These are phyloP conservation scores for Pectinophora gossypiella DNA, from an alignment of 1,140 invertebrate genomes.

Conservation along the genomic window DNA sequence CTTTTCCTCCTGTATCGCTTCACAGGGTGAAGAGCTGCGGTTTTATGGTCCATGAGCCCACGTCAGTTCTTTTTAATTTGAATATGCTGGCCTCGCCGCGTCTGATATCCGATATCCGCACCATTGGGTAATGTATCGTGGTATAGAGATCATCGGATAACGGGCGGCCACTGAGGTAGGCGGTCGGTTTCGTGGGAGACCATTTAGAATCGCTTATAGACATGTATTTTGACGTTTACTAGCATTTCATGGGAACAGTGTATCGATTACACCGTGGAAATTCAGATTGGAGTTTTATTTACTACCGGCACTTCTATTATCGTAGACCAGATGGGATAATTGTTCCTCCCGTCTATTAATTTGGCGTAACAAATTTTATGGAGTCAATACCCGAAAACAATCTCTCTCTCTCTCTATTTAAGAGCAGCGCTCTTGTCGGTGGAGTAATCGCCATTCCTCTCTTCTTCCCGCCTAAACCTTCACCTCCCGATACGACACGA, in stretches of 20 bases:
- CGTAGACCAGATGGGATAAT: not conserved
- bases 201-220: conserved; percentile 36
- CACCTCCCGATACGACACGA: too few species aligned
- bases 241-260: conserved; percentile 41
- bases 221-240: conserved; percentile 45
- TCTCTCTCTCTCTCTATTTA: too few species aligned
- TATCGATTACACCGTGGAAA: conserved; percentile 31
- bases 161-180: conserved; percentile 55
- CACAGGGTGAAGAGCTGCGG: conserved; percentile 28
- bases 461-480: too few species aligned
- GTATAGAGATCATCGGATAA: conserved; percentile 47
- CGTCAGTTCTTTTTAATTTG: conserved; percentile 31
- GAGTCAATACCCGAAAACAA: not conserved
- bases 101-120: conserved; percentile 35
- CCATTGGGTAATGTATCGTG: conserved; percentile 27
- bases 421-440: too few species aligned
- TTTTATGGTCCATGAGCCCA: conserved; percentile 41
- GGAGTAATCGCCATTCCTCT: too few species aligned
- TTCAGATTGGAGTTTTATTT: conserved; percentile 23
- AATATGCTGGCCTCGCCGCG: conserved; percentile 16
- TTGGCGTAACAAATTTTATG: not conserved
- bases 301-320: conserved; percentile 9
- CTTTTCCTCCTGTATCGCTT: conserved; percentile 14
- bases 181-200: conserved; percentile 46
- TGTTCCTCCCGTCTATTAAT: not conserved